Evolutionary conservation across 1,140 invertebrate genomes (phyloP), one percentile per base, ranked within the genome.

Genomic region (Sminthurides bifidus): DNA sequence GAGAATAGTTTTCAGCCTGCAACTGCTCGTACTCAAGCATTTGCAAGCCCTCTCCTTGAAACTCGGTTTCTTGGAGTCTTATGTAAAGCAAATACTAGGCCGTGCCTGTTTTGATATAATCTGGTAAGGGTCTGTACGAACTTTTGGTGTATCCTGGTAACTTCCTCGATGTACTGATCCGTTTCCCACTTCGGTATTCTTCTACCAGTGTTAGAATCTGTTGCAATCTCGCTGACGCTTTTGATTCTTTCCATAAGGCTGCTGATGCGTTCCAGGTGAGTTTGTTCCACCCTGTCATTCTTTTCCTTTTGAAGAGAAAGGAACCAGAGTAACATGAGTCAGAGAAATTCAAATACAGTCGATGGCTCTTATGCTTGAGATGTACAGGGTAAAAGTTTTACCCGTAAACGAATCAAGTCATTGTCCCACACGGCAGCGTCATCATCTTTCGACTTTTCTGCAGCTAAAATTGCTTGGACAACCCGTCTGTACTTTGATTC

Each of bases 1-100:
- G 15, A 23, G 51, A 19, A 15, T 37, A 27, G 43, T 61, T 61
- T 17, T 61, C 60, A 1, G 56, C 48, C 23, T 50, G 41, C 1
- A 61, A 33, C 52, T 61, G 60, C 41, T 61, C 60, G 35, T 52
- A 61, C 19, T 58, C 48, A 17, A 61, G 23, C 33, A 54, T 54
- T 30, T 55, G 43, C 1, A 54, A 37, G 12, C 54, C 60, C 40
- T 52, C 44, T 26, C 51, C 52, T 44, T 61, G 56, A 31, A 55
- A 31, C 41, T 61, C 56, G 4, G 56, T 59, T 43, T 58, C 56
- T 19, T 51, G 30, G 4, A 61, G 43, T 4, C 52, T 19, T 23
- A 51, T 54, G n/a, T 3, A 54, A 26, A 29, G 52, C 37, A 19
- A 58, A 58, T 46, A 58, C 52, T 1, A 61, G 37, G 8, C 52